Base-by-base conservation (phyloP, 2,888 invertebrate species). In the Cosmia pyralina region DNA sequence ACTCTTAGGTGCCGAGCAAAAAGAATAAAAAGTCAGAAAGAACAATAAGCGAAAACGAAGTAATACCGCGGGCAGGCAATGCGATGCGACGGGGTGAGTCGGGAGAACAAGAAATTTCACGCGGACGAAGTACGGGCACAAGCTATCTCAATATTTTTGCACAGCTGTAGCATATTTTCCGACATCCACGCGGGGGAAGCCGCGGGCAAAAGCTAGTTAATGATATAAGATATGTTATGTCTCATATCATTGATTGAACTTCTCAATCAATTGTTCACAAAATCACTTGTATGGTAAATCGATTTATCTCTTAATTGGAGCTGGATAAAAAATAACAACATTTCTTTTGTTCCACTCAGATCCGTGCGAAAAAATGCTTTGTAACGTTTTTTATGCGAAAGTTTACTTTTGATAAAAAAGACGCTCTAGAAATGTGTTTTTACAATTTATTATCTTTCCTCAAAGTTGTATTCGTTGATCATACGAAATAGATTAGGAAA, bases 261-360 rank as follows among this genome's bases (percentile, higher is more conserved):
- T 38, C 22, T 72, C 44, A 74, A 55, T 66, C 34, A 55, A 48
- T 28, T 46, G 17, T 48, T 64, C 3, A 50, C 34, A 63, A 76
- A 64, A 53, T 50, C 48, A 34, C n/a, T 55, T 63, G 57, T 57
- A 15, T n/a, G n/a, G 34, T 44, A 67, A 80, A 69, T 81, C 50
- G 41, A 77, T 72, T 80, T 70, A 44, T 59, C 46, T 58, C 38
- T 66, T 28, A 69, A 76, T 81, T 72, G 65, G 50, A 41, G 17
- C 10, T 59, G 4, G 44, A 55, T 19, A 76, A 78, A 79, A 75
- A 75, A 38, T 53, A 13, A 17, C 57, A 19, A 22, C 38, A 53
- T 68, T 70, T 76, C 55, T 65, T 81, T 62, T 63, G 59, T 65
- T 65, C 38, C 62, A 57, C 38, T 72, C 59, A 4, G 22, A 52